Percentiles rank a stretch among this genome's conserved stretches.
These are phyloP conservation scores for Melitaea athalia DNA, from an alignment of 2,888 invertebrate species.

Conservation along the genomic window DNA sequence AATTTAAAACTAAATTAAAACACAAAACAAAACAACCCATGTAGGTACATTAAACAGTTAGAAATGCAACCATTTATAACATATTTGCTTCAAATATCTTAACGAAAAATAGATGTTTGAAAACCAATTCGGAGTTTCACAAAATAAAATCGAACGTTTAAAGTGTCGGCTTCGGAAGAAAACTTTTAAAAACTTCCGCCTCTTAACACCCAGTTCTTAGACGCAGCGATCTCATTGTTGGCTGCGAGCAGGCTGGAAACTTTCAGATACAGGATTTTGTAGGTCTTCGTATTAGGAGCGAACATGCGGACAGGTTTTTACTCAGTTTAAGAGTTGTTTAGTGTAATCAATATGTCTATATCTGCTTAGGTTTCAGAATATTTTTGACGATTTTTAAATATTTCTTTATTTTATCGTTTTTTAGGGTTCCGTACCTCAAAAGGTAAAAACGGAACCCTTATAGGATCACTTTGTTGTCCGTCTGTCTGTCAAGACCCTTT, in stretches of 20 bases:
- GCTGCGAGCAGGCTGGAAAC: slow-evolving; percentile 18
- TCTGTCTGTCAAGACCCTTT: no score
- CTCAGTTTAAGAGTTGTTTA: not conserved
- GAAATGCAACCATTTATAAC: not conserved
- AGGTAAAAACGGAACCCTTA: no score
- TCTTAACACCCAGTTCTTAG: slow-evolving; percentile 20
- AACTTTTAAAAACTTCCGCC: slow-evolving; percentile 30
- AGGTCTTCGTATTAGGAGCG: not conserved
- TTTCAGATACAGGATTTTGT: slow-evolving; percentile 8
- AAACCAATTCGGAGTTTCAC: slow-evolving; percentile 15
- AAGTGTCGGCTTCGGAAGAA: slow-evolving; percentile 26
- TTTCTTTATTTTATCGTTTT: no score
- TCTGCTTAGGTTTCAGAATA: not conserved
- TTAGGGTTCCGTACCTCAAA: no score
- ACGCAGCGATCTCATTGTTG: slow-evolving; percentile 10
- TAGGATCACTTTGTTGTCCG: no score
- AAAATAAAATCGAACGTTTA: slow-evolving; percentile 27
- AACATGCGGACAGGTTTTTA: not conserved
- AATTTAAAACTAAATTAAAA: no score
- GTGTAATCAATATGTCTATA: not conserved
- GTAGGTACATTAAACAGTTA: no score
- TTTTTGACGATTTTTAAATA: no score
- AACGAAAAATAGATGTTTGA: not conserved
- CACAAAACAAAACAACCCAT: no score
- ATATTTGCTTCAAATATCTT: no score